Evolutionary conservation across 1,140 invertebrate genomes (phyloP).

Genomic region (Anastatus disparis): DNA sequence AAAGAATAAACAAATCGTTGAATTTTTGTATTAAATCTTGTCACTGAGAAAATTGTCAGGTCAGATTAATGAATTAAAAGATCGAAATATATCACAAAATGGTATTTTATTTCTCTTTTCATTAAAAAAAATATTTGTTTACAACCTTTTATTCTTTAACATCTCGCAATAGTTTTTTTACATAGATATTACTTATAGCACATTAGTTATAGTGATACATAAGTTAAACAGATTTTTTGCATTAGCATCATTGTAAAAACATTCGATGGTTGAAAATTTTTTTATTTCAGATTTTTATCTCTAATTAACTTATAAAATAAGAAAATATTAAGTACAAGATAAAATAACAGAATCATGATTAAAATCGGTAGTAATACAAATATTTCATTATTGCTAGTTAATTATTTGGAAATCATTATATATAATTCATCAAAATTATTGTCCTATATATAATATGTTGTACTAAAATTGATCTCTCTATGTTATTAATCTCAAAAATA

Average conservation of each 20-base stretch:
- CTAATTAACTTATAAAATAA: background rate
- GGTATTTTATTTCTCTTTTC: conserved; percentile 15
- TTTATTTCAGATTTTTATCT: background rate
- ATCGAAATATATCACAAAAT: conserved; percentile 32
- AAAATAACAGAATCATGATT: background rate
- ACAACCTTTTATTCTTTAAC: background rate
- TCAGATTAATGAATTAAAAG: conserved; percentile 29
- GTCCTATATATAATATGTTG: too few relatives aligned
- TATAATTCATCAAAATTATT: too few relatives aligned
- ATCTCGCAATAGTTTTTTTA: conserved; percentile 6
- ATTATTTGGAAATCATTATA: too few relatives aligned
- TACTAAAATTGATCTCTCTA: too few relatives aligned
- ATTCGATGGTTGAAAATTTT: background rate
- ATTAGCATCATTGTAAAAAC: background rate
- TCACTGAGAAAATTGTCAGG: too few relatives aligned
- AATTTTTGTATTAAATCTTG: conserved; percentile 32
- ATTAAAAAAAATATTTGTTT: conserved; percentile 32
- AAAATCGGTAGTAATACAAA: background rate
- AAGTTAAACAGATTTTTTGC: background rate
- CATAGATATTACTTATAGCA: conserved; percentile 11
- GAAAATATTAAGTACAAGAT: conserved; percentile 14
- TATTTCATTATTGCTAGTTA: too few relatives aligned
- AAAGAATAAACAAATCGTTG: background rate
- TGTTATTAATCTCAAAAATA: too few relatives aligned
- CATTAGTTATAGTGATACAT: background rate